Evolutionary conservation across 2,888 invertebrate genomes (phyloP).

Genomic region (Rugalucina vietnamica): DNA sequence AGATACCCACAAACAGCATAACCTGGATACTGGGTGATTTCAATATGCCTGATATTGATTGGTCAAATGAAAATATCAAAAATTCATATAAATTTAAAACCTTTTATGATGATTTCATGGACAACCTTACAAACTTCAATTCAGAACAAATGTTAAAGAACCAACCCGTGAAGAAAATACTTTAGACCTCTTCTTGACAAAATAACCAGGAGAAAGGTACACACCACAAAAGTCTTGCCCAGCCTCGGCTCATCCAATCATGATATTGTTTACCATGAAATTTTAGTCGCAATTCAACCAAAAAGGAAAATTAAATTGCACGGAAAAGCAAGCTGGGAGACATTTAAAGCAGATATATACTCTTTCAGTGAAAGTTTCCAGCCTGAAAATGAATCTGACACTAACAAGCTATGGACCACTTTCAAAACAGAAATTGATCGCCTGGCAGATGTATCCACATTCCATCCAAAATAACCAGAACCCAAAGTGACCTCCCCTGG

Average conservation of each 20-base stretch:
- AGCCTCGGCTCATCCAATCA: background rate
- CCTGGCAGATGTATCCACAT: background rate
- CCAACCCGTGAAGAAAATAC: conserved; percentile 10
- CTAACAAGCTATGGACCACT: background rate
- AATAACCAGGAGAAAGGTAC: background rate
- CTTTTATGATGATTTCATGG: conserved; percentile 9
- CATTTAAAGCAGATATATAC: background rate
- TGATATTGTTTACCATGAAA: conserved; percentile 21
- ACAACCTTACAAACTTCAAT: background rate
- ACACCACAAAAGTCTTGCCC: background rate
- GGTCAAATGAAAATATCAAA: background rate
- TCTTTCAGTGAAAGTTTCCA: background rate
- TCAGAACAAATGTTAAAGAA: conserved; percentile 21
- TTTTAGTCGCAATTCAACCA: background rate
- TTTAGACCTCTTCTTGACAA: background rate
- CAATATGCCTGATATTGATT: conserved; percentile 14
- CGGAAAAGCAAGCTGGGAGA: background rate
- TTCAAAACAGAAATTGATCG: conserved; percentile 9
- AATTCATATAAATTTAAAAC: background rate
- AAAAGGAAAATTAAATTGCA: background rate
- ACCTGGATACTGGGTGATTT: conserved; percentile 5
- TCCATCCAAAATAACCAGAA: background rate
- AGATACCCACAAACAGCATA: conserved; percentile 12
- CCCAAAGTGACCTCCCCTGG: conserved; percentile 3
- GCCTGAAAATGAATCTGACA: background rate